phyloP scores from a whole-genome alignment of 1,140 invertebrate species.

The Meloidogyne exigua region DNA sequence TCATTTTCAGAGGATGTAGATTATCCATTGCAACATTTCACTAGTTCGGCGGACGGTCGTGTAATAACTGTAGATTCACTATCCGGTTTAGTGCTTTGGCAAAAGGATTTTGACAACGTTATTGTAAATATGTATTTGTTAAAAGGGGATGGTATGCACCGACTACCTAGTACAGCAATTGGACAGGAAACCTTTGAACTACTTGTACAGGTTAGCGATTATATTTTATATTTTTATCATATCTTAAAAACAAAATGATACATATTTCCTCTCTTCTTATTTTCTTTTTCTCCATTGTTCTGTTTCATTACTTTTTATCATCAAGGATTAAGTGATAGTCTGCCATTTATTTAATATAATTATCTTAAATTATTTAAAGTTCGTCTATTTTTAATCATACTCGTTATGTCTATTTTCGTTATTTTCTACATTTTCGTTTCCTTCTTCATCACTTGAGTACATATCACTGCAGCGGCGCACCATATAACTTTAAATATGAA shows the following conservation, averaged over 20 bases:
- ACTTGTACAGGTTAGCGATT: constrained; percentile 41
- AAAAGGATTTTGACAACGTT: constrained; percentile 78
- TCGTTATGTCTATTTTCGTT: neutral
- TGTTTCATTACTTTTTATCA: too few relatives aligned
- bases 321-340: neutral
- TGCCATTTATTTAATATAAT: neutral
- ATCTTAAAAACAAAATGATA: too few relatives aligned
- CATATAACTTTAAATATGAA: constrained; percentile 42
- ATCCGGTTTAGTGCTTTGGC: constrained; percentile 79
- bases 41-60: constrained; percentile 39
- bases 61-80: constrained; percentile 67
- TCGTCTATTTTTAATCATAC: neutral
- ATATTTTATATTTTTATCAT: neutral
- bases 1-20: constrained; percentile 43
- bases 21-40: constrained; percentile 51
- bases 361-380: neutral
- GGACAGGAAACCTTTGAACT: constrained; percentile 64
- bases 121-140: constrained; percentile 85
- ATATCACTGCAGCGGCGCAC: constrained; percentile 30
- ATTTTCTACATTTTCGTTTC: constrained; percentile 40
- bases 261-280: too few relatives aligned
- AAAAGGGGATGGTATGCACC: constrained; percentile 75
- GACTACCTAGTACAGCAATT: constrained; percentile 84
- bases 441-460: constrained; percentile 31
- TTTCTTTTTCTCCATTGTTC: too few relatives aligned